A percentile compares a stretch with the other conserved stretches of the same genome.
Evolutionary conservation across 2,113 vertebrate species (phyloP).

Genomic region (Onychorhynchus coronatus): DNA sequence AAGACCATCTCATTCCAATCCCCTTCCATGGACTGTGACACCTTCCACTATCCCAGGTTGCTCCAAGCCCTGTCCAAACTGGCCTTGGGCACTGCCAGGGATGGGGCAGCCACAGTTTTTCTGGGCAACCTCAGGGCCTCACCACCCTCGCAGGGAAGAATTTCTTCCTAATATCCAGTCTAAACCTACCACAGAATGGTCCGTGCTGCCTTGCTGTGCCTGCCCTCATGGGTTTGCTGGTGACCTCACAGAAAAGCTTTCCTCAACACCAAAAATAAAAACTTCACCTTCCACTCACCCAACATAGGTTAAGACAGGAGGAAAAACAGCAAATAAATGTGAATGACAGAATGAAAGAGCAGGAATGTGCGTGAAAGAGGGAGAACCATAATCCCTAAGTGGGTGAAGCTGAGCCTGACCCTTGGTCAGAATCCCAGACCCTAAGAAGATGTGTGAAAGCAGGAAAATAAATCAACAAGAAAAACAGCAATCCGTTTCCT

Average conservation of each 20-base stretch:
- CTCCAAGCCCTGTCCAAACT: not conserved
- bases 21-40: not conserved
- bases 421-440: not conserved
- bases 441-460: slow-evolving; percentile 47
- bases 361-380: not conserved
- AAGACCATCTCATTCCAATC: not conserved
- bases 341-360: not conserved
- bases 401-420: slow-evolving; percentile 50
- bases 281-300: not conserved
- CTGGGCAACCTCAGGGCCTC: not conserved
- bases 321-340: slow-evolving; percentile 6
- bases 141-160: not conserved
- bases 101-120: not conserved
- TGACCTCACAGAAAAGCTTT: not conserved
- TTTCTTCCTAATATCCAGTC: not conserved
- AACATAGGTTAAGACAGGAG: not conserved
- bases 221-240: not conserved
- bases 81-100: not conserved
- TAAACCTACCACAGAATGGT: not conserved
- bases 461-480: slow-evolving; percentile 58
- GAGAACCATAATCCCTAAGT: slow-evolving; percentile 10
- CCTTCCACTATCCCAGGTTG: not conserved
- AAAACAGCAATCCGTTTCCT: slow-evolving; percentile 63
- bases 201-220: not conserved
- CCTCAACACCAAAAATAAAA: not conserved